Conservation (phyloP, 2,888 invertebrate genomes). For the Dicycla oo region DNA sequence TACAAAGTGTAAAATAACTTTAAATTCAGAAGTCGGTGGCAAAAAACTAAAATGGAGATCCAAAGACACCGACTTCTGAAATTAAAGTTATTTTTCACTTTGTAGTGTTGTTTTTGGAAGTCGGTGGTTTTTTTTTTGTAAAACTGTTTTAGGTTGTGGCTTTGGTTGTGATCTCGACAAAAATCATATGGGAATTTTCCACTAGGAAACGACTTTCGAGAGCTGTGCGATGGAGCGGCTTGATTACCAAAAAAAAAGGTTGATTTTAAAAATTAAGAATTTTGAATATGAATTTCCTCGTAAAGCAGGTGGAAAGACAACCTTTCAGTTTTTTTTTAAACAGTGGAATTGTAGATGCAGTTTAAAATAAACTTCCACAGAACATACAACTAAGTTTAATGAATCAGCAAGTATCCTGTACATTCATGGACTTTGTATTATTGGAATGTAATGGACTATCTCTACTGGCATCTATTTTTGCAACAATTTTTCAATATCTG, state of each 20-base stretch:
- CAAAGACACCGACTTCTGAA: too few species aligned
- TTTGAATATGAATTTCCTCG: background rate
- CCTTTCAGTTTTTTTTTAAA: background rate
- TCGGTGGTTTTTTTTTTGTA: too few species aligned
- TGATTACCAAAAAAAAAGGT: background rate
- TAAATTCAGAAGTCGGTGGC: too few species aligned
- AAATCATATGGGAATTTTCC: constrained; percentile 4
- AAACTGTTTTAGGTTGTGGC: background rate
- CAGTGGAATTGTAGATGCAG: background rate
- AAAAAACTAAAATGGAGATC: too few species aligned
- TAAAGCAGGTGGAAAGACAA: background rate
- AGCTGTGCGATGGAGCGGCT: background rate
- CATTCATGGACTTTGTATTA: constrained; percentile 23
- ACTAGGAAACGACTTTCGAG: too few species aligned
- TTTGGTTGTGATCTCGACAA: background rate
- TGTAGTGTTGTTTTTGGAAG: too few species aligned
- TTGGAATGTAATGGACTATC: constrained; percentile 27
- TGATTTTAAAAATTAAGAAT: background rate
- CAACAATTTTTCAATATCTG: constrained; percentile 65
- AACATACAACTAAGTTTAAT: background rate
- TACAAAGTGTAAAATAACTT: too few species aligned
- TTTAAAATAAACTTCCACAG: background rate
- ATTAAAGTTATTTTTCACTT: too few species aligned
- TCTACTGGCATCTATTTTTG: constrained; percentile 58
- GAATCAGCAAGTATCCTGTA: background rate